phyloP scores from a whole-genome alignment of 2,797 vertebrate species.

The Alcedo atthis region DNA sequence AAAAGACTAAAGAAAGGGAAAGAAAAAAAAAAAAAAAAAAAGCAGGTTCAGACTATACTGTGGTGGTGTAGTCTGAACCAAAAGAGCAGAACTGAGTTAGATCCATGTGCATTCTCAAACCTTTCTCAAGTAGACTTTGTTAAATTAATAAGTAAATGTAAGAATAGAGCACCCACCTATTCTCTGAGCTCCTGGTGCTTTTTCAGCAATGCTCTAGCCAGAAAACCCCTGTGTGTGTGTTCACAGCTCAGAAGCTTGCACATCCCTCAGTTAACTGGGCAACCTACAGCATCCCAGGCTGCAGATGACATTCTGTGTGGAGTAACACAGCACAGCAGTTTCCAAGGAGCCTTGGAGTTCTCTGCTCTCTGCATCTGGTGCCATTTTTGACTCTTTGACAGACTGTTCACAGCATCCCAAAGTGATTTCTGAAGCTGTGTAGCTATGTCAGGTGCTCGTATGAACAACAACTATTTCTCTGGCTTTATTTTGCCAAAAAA shows the following conservation, averaged over 20 bases:
- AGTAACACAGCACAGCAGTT: slow-evolving; percentile 1
- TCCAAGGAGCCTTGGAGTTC: background rate
- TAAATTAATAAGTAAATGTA: background rate
- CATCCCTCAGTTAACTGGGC: background rate
- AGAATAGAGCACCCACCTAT: background rate
- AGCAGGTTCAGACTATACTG: background rate
- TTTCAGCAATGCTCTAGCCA: background rate
- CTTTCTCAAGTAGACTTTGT: background rate
- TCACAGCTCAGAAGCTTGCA: background rate
- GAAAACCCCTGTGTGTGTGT: background rate
- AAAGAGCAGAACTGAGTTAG: background rate
- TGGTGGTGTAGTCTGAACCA: background rate
- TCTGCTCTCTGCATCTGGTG: background rate
- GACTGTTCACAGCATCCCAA: background rate
- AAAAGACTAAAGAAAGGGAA: background rate
- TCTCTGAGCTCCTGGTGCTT: background rate
- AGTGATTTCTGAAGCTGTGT: slow-evolving; percentile 25
- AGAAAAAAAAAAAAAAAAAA: background rate
- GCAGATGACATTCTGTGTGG: background rate
- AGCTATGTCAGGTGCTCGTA: background rate
- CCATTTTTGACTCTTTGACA: background rate
- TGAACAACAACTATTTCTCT: background rate
- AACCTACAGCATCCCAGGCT: slow-evolving; percentile 8
- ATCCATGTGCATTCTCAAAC: background rate
- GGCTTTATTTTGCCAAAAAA: slow-evolving; percentile 10